Base-by-base conservation (phyloP, 2,113 vertebrate species). In the Spea multiplicata region DNA sequence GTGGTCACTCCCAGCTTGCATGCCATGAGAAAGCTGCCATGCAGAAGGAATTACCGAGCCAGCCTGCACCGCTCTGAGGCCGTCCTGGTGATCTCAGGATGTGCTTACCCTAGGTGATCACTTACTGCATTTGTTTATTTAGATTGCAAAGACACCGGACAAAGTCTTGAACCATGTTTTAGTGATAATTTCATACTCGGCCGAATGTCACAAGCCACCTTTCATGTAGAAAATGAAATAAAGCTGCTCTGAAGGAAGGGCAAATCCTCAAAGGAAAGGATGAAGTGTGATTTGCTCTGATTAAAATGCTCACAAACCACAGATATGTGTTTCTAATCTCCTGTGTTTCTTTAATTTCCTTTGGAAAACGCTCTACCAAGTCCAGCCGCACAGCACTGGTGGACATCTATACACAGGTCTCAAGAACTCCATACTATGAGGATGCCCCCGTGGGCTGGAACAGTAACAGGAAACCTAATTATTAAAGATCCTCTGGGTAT, bases 141-240 rank as follows among this genome's bases (percentile, higher is more conserved):
- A 80, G n/a, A 65, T 62, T 67, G 64, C 13, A 73, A 64, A 72
- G 71, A 74, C 71, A 74, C 71, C 53, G 71, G 78, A 74, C 65
- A 74, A 53, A 67, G 64, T 9, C 10, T 47, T 73, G 62, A 30
- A 16, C 55, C 64, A 30, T 46, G 14, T 53, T 77, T 64, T 62
- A 74, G 71, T 74, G 71, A 68, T 80, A 16, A 80, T 68, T 80
- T 68, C 71, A 80, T 80, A 73, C 78, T 74, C 64, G 12, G 16
- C n/a, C 55, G 71, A 74, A 53, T 74, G 78, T 80, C 9, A 67
- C 49, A 73, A 80, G 64, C 10, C 71, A 80, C 73, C 64, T 74
- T 79, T 79, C 76, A 78, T 66, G 67, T 78, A 70, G 47, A 62
- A 70, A 77, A 77, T 77, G 62, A 50, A 78, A 78, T 47, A 78